Conservation (phyloP, 2,113 vertebrate species). For the Egretta garzetta region DNA sequence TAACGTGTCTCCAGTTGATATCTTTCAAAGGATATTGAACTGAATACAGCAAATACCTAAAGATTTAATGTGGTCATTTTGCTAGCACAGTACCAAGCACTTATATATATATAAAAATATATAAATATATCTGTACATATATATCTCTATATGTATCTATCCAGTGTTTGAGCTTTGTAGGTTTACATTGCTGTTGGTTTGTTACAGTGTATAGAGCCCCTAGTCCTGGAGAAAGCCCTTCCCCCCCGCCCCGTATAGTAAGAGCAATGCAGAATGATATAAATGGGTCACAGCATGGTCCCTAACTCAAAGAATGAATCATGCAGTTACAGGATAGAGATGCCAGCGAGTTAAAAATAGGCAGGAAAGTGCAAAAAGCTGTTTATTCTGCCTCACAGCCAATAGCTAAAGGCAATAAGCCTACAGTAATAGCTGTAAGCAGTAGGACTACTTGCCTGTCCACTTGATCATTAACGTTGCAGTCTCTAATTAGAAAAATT, state of each 20-base stretch:
- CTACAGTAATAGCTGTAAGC: not conserved
- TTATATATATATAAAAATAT: not conserved
- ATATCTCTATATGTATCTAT: not conserved
- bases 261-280: not conserved
- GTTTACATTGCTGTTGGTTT: not conserved
- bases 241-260: not conserved
- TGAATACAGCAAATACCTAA: not conserved
- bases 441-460: not conserved
- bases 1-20: not conserved
- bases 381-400: not conserved
- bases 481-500: not conserved
- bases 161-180: not conserved
- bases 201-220: not conserved
- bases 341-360: not conserved
- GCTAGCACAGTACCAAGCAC: not conserved
- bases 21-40: not conserved
- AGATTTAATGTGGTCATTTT: not conserved
- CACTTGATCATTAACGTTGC: not conserved
- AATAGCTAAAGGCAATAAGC: not conserved
- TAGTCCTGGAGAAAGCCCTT: not conserved
- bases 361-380: not conserved
- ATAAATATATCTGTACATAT: not conserved
- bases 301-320: not conserved
- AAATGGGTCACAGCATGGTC: not conserved
- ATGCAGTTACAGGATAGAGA: not conserved